phyloP scores from a whole-genome alignment of 1,140 invertebrate species.

The Brachionus calyciflorus region DNA sequence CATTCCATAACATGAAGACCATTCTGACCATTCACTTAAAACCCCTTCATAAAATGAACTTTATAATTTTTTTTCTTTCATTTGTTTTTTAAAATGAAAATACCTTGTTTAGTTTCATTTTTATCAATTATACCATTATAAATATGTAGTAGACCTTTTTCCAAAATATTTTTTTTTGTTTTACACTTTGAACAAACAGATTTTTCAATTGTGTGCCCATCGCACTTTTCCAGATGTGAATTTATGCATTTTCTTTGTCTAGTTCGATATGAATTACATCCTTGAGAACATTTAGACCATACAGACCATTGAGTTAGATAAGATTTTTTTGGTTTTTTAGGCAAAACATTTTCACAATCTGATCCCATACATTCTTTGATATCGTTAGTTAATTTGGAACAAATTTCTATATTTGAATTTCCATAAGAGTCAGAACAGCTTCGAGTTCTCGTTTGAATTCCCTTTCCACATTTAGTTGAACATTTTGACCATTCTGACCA shows the following conservation, averaged over 20 bases:
- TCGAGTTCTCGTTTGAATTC: slow-evolving; percentile 10
- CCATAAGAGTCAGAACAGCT: neutral
- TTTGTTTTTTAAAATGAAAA: neutral
- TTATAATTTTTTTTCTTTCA: neutral
- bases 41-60: neutral
- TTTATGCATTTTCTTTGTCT: slow-evolving; percentile 2
- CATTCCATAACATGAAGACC: slow-evolving; percentile 8
- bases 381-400: neutral
- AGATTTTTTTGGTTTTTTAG: neutral
- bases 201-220: neutral
- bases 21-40: slow-evolving; percentile 29
- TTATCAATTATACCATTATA: neutral
- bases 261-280: neutral
- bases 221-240: neutral
- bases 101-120: neutral
- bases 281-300: slow-evolving; percentile 15
- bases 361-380: neutral
- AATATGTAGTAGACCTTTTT: neutral
- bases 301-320: slow-evolving; percentile 8
- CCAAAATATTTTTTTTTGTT: neutral
- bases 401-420: neutral
- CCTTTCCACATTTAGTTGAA: slow-evolving; percentile 1
- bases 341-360: neutral
- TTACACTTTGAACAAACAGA: slow-evolving; percentile 9
- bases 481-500: slow-evolving; percentile 40